Conservation (phyloP, 2,888 invertebrate genomes). For the Hybos culiciformis region DNA sequence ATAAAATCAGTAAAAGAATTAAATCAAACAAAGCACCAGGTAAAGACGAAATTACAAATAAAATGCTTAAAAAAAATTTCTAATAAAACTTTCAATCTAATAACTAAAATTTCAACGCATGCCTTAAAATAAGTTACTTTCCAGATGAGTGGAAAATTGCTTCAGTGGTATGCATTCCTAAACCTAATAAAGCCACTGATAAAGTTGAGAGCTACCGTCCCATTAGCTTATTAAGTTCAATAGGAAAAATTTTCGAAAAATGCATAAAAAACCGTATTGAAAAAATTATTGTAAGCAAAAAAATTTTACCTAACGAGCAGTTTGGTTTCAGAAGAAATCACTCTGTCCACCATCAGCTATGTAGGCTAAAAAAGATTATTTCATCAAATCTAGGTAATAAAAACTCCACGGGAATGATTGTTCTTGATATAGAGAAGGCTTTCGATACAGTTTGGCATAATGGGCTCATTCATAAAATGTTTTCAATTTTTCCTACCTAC, state of each 20-base stretch:
- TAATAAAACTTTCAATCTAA: no score
- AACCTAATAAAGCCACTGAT: constrained; percentile 3
- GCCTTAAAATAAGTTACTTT: constrained; percentile 10
- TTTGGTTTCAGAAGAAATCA: constrained; percentile 6
- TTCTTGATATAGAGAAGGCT: not conserved
- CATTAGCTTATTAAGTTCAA: constrained; percentile 7
- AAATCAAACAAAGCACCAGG: no score
- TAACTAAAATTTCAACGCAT: no score
- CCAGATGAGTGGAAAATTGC: constrained; percentile 8
- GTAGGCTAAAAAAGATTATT: not conserved
- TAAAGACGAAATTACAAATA: no score
- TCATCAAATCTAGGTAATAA: not conserved
- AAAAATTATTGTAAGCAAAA: constrained; percentile 1
- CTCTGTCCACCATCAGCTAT: not conserved
- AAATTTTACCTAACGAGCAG: constrained; percentile 6
- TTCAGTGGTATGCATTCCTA: constrained; percentile 7
- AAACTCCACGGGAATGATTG: not conserved
- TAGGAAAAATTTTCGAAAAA: constrained; percentile 10
- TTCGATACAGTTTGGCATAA: no score
- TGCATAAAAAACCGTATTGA: constrained; percentile 7
- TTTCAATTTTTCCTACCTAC: no score
- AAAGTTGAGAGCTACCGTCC: constrained; percentile 6
- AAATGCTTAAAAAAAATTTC: no score
- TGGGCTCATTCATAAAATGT: no score
- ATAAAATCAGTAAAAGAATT: no score